Evolutionary conservation across 1,140 invertebrate species (phyloP).

Genomic region (Lysiphlebus fabarum): DNA sequence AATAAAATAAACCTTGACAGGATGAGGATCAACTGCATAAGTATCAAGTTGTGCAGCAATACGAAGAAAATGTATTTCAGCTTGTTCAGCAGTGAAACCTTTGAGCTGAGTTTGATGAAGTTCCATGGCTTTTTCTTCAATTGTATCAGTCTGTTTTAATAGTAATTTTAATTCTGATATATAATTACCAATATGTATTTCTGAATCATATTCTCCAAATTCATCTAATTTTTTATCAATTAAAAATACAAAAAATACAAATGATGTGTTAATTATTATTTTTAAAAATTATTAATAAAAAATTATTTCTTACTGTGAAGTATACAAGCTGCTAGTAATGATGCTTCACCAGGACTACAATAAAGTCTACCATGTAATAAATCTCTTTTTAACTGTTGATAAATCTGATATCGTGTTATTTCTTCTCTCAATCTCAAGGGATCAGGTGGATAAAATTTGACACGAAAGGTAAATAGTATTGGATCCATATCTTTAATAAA

Average conservation of each 20-base stretch:
- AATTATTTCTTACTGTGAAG: slow-evolving; percentile 89
- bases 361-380: slow-evolving; percentile 90
- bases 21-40: slow-evolving; percentile 96
- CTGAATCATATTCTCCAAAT: slow-evolving; percentile 89
- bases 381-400: slow-evolving; percentile 91
- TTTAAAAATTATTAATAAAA: no score
- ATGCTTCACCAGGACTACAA: slow-evolving; percentile 84
- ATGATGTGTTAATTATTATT: slow-evolving; percentile 1
- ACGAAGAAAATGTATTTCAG: slow-evolving; percentile 82
- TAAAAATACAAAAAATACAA: background rate
- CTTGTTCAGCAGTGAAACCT: slow-evolving; percentile 69
- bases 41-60: slow-evolving; percentile 88
- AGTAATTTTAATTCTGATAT: slow-evolving; percentile 87
- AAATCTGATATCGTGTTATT: slow-evolving; percentile 87
- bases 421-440: slow-evolving; percentile 81
- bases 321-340: slow-evolving; percentile 86
- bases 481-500: slow-evolving; percentile 72
- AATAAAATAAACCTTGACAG: slow-evolving; percentile 76
- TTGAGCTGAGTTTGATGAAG: slow-evolving; percentile 78
- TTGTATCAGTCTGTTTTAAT: slow-evolving; percentile 84
- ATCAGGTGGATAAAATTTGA: slow-evolving; percentile 93
- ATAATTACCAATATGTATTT: slow-evolving; percentile 85
- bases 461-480: slow-evolving; percentile 86
- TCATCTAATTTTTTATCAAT: slow-evolving; percentile 68
- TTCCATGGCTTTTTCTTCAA: slow-evolving; percentile 88